Conservation (phyloP, 2,797 vertebrate species). For the Gambusia yucatana region DNA sequence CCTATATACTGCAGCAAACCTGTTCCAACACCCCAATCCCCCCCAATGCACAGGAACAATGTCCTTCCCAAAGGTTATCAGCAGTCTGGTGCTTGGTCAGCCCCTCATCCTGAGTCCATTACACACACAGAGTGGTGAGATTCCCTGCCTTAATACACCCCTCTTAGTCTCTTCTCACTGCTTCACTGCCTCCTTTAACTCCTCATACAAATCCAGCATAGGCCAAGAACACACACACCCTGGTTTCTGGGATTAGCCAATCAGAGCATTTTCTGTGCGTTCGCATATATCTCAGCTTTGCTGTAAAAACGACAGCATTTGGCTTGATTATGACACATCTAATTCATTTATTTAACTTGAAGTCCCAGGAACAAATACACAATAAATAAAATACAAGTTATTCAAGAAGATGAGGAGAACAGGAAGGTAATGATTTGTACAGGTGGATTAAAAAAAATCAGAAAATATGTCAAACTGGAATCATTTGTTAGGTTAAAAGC, state of each 20-base stretch:
- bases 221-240: slow-evolving; percentile 36
- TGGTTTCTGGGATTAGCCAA: slow-evolving; percentile 36
- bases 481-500: background rate
- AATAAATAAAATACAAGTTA: background rate
- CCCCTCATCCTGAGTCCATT: slow-evolving; percentile 81
- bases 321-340: background rate
- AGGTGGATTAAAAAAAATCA: background rate
- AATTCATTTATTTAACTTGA: background rate
- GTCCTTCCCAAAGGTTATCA: slow-evolving; percentile 85
- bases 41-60: slow-evolving; percentile 69
- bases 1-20: slow-evolving; percentile 58
- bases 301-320: background rate
- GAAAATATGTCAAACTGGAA: background rate
- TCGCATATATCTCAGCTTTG: slow-evolving; percentile 9
- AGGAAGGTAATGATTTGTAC: background rate
- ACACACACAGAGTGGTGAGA: slow-evolving; percentile 70
- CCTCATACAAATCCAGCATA: slow-evolving; percentile 58
- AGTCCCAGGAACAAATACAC: background rate
- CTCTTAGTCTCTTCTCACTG: slow-evolving; percentile 68
- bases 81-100: slow-evolving; percentile 76
- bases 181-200: slow-evolving; percentile 62
- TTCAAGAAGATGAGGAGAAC: background rate
- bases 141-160: slow-evolving; percentile 75
- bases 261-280: slow-evolving; percentile 2
- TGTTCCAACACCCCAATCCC: slow-evolving; percentile 20